A percentile compares a stretch with the other conserved stretches of the same genome.
These are phyloP conservation scores for Stenichneumon culpator DNA, from an alignment of 2,888 invertebrate species.

Conservation along the genomic window DNA sequence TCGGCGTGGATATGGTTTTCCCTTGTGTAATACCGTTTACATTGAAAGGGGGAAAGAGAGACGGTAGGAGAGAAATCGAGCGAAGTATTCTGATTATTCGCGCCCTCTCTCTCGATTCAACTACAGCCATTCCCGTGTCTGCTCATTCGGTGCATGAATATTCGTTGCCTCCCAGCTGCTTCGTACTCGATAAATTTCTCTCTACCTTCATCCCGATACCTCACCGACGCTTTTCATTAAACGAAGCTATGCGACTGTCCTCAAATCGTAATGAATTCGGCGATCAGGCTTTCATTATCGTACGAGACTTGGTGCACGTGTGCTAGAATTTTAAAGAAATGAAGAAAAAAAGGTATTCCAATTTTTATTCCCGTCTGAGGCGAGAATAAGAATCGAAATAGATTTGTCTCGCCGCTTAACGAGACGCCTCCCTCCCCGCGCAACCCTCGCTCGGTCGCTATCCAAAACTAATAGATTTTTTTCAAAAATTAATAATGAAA, in stretches of 20 bases:
- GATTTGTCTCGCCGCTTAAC: too few relatives aligned
- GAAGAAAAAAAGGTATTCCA: background rate
- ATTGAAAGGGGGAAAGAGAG: slow-evolving; percentile 13
- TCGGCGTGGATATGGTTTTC: background rate
- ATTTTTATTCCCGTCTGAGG: background rate
- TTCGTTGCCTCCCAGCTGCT: slow-evolving; percentile 48
- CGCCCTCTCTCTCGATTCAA: slow-evolving; percentile 32
- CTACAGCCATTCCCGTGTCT: slow-evolving; percentile 16
- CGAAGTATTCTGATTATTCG: slow-evolving; percentile 63
- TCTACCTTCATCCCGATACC: background rate
- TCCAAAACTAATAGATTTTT: too few relatives aligned
- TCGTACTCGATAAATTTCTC: slow-evolving; percentile 31
- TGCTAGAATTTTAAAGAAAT: background rate
- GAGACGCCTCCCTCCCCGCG: too few relatives aligned
- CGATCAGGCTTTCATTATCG: background rate
- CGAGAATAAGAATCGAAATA: background rate
- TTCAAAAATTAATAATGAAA: too few relatives aligned
- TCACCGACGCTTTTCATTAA: slow-evolving; percentile 43
- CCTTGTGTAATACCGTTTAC: slow-evolving; percentile 1
- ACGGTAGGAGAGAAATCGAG: slow-evolving; percentile 50
- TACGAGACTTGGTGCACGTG: background rate
- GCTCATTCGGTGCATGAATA: slow-evolving; percentile 52
- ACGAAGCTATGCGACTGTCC: background rate
- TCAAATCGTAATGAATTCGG: background rate
- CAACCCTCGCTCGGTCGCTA: too few relatives aligned